These are phyloP conservation scores for Sebastes matsubarae DNA, from an alignment of 2,797 vertebrate species.

Conservation along the genomic window DNA sequence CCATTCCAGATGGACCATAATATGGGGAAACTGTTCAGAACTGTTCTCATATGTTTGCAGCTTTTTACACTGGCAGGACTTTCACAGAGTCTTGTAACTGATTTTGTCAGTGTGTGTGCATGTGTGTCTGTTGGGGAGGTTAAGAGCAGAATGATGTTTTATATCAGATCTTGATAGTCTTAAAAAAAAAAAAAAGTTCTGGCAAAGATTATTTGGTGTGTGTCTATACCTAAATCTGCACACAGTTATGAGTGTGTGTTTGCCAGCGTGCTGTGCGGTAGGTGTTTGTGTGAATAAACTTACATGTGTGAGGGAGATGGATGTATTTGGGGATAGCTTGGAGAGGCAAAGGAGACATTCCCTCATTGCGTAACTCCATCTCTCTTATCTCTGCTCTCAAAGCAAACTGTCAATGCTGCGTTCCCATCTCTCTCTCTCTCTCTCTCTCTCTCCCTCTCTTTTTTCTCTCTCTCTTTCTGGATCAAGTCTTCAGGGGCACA, in stretches of 20 bases:
- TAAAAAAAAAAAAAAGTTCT: conserved; percentile 28
- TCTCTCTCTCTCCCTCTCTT: conserved; percentile 40
- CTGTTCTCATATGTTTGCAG: conserved; percentile 73
- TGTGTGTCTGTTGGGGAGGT: conserved; percentile 57
- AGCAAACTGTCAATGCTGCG: conserved; percentile 61
- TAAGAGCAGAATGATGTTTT: conserved; percentile 60
- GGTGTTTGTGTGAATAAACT: conserved; percentile 51
- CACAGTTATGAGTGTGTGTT: conserved; percentile 38
- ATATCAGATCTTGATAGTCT: conserved; percentile 56
- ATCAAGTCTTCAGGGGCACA: conserved; percentile 41
- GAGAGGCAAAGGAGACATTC: conserved; percentile 65
- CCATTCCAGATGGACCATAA: conserved; percentile 71
- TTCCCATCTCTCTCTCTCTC: conserved; percentile 51
- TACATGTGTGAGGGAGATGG: conserved; percentile 48
- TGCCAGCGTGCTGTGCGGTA: conserved; percentile 35
- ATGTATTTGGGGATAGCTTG: conserved; percentile 63
- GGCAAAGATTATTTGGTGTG: conserved; percentile 13
- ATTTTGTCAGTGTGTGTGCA: conserved; percentile 59
- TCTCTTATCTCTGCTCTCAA: conserved; percentile 71
- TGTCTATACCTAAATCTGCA: conserved; percentile 33
- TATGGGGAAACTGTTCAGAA: conserved; percentile 70
- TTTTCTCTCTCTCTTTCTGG: conserved; percentile 39
- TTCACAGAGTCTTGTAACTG: conserved; percentile 64
- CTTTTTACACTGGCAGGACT: conserved; percentile 67
- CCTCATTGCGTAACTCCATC: conserved; percentile 64